A percentile compares a stretch with the other conserved stretches of the same genome.
These are phyloP conservation scores for Cryptotis parvus DNA, from an alignment of 2,113 vertebrate genomes.

Conservation along the genomic window DNA sequence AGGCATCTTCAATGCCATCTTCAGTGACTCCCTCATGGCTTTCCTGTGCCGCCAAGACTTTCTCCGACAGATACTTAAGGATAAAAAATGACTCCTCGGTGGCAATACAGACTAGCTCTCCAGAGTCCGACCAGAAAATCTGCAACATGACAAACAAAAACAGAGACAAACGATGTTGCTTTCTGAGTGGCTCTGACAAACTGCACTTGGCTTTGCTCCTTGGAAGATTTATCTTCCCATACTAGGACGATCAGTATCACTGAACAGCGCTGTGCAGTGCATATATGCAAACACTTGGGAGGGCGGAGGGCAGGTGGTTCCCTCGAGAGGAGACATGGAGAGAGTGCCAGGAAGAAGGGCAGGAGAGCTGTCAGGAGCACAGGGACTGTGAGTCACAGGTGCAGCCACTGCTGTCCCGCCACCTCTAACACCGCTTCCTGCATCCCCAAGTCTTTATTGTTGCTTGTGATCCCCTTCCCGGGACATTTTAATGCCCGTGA, in stretches of 20 bases:
- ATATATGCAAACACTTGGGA: neutral
- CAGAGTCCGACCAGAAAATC: constrained; percentile 99
- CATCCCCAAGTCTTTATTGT: neutral
- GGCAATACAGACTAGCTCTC: constrained; percentile 98
- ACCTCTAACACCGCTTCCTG: neutral
- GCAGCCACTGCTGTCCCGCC: neutral
- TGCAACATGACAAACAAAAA: constrained; percentile 81
- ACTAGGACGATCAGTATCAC: neutral
- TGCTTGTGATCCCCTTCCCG: neutral
- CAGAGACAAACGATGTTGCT: neutral
- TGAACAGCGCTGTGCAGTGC: neutral
- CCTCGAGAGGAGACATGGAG: neutral
- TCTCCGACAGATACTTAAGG: constrained; percentile 96
- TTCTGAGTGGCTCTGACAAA: neutral
- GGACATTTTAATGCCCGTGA: neutral
- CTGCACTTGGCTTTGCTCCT: neutral
- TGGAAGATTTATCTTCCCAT: neutral
- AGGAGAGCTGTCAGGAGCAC: neutral
- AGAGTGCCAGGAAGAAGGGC: neutral
- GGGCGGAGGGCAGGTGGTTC: neutral
- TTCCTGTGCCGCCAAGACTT: constrained; percentile 96
- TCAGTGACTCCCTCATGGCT: constrained; percentile 97
- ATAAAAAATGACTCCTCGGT: constrained; percentile 99
- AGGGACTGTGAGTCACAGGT: neutral
- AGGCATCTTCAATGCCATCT: constrained; percentile 99